These are phyloP conservation scores for Athalia cordata DNA, from an alignment of 2,888 invertebrate species.

Conservation along the genomic window DNA sequence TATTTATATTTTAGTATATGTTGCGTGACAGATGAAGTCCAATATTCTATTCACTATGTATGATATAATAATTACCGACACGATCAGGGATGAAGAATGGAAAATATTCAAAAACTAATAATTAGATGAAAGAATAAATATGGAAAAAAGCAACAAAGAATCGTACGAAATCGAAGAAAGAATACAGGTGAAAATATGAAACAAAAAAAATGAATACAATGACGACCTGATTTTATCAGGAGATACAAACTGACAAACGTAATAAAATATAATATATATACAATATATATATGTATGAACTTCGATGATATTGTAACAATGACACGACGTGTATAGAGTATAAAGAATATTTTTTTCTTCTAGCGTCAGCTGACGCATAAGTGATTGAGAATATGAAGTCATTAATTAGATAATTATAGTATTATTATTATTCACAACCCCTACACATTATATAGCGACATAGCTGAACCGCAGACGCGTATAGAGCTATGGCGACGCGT, in stretches of 20 bases:
- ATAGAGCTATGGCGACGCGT: not conserved
- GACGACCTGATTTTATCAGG: slow-evolving; percentile 20
- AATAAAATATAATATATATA: slow-evolving; percentile 29
- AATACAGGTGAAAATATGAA: not conserved
- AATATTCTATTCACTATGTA: slow-evolving; percentile 24
- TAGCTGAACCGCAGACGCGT: slow-evolving; percentile 17
- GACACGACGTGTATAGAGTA: slow-evolving; percentile 35
- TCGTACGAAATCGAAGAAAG: not conserved
- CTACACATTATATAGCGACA: slow-evolving; percentile 4
- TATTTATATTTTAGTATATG: slow-evolving; percentile 62
- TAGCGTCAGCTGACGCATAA: slow-evolving; percentile 33
- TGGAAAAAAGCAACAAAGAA: not conserved
- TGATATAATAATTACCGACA: not conserved
- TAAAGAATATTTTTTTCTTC: slow-evolving; percentile 34
- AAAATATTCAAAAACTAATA: not conserved
- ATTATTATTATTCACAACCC: not conserved
- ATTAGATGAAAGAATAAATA: slow-evolving; percentile 26
- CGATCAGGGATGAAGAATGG: not conserved
- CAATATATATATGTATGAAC: slow-evolving; percentile 9
- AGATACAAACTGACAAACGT: slow-evolving; percentile 18
- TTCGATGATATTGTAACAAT: slow-evolving; percentile 34
- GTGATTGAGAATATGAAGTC: slow-evolving; percentile 37
- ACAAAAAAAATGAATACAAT: not conserved
- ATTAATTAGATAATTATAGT: slow-evolving; percentile 17
- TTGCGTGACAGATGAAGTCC: slow-evolving; percentile 47